phyloP scores from a whole-genome alignment of 2,888 invertebrate genomes.

The Drosophila mimetica region DNA sequence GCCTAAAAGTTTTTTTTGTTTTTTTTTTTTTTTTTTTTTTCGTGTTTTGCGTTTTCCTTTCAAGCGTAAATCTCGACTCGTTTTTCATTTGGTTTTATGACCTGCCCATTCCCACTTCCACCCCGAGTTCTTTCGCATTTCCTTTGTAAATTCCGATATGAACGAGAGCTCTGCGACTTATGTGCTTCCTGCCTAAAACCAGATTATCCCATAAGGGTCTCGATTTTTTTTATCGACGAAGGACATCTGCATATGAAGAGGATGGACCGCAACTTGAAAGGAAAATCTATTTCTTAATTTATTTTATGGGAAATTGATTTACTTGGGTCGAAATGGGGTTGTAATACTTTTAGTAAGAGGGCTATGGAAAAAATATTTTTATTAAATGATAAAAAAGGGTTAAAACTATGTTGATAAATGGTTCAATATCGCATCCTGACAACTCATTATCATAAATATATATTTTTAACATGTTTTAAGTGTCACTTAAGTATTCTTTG shows the following conservation, averaged over 20 bases:
- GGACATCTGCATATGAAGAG: constrained; percentile 23
- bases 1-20: constrained; percentile 41
- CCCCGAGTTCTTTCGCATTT: constrained; percentile 38
- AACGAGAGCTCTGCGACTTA: constrained; percentile 29
- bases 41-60: constrained; percentile 43
- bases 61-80: constrained; percentile 57
- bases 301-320: constrained; percentile 30
- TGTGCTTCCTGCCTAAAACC: constrained; percentile 20
- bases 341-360: neutral
- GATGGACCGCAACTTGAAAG: constrained; percentile 2
- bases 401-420: too few species aligned
- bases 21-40: constrained; percentile 17
- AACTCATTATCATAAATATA: too few species aligned
- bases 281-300: constrained; percentile 21
- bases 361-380: neutral
- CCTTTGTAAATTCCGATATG: constrained; percentile 36
- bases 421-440: too few species aligned
- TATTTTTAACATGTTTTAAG: too few species aligned
- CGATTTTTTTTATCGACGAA: constrained; percentile 20
- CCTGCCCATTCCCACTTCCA: constrained; percentile 11
- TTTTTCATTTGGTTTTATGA: constrained; percentile 68
- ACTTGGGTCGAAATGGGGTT: neutral
- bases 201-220: constrained; percentile 27
- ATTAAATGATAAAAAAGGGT: neutral
- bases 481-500: too few species aligned